phyloP scores from a whole-genome alignment of 2,113 vertebrate genomes.

The Orycteropus afer region DNA sequence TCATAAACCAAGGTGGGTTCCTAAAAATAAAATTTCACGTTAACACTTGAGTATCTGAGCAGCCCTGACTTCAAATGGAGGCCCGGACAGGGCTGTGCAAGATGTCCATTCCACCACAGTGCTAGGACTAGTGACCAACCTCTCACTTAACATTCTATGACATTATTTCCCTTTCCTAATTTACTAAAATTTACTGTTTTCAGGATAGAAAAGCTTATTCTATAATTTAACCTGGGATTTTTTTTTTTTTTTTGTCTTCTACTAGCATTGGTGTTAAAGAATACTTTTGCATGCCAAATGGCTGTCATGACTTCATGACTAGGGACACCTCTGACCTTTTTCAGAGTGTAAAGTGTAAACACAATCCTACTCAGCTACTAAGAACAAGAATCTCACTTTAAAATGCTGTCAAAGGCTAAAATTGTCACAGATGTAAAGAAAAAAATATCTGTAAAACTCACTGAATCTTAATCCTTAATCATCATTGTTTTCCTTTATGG shows the following conservation, averaged over 20 bases:
- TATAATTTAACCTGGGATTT: neutral
- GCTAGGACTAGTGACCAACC: neutral
- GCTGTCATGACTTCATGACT: neutral
- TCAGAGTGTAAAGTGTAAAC: conserved; percentile 9
- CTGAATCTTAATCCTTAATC: neutral
- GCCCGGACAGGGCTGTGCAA: no score
- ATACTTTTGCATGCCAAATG: neutral
- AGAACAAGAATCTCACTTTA: neutral
- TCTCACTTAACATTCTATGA: neutral
- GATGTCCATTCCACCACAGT: neutral
- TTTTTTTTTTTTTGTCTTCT: neutral
- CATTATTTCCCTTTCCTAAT: neutral
- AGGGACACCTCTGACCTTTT: neutral
- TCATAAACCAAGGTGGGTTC: neutral
- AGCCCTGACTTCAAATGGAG: neutral
- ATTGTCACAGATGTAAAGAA: neutral
- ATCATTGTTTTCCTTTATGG: neutral
- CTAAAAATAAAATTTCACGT: neutral
- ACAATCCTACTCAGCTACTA: neutral
- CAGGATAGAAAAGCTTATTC: neutral
- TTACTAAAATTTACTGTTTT: no score
- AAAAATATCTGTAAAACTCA: neutral
- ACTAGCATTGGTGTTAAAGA: neutral
- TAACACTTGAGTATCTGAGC: neutral
- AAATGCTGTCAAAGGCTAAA: neutral